These are phyloP conservation scores for Panthera leo DNA, from an alignment of 2,113 vertebrate species.

Conservation along the genomic window DNA sequence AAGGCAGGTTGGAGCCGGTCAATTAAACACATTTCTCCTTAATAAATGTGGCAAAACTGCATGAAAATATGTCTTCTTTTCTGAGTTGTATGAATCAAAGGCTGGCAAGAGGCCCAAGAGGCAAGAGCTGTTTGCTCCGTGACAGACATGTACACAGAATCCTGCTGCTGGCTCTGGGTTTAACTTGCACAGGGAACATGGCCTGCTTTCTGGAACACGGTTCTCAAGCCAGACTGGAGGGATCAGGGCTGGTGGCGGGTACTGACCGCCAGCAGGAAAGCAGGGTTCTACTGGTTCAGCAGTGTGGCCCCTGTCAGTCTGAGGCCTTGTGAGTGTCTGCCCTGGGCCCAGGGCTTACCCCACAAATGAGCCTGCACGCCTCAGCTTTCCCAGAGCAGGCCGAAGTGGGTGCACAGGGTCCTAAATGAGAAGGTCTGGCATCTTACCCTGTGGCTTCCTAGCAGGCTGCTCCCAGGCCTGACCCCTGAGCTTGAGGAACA, in stretches of 20 bases:
- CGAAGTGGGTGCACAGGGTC: neutral
- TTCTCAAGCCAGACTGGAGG: neutral
- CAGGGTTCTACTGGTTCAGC: neutral
- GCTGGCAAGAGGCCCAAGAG: constrained; percentile 59
- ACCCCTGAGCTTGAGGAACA: neutral
- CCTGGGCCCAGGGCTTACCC: neutral
- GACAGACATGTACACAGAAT: constrained; percentile 19
- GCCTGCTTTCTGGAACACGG: neutral
- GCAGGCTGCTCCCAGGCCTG: neutral
- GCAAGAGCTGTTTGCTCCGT: constrained; percentile 65
- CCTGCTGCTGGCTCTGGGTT: neutral
- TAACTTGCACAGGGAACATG: neutral
- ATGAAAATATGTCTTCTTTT: constrained; percentile 73
- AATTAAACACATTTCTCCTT: constrained; percentile 71
- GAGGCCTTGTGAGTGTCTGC: neutral
- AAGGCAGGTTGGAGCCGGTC: constrained; percentile 70
- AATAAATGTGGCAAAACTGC: constrained; percentile 65
- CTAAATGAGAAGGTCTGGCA: neutral
- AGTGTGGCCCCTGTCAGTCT: too few relatives aligned
- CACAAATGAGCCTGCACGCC: neutral
- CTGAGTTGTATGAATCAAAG: constrained; percentile 77
- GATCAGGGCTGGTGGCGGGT: neutral
- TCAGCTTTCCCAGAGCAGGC: neutral
- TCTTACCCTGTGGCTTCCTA: neutral
- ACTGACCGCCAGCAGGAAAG: neutral